Percentiles rank a stretch among this genome's conserved stretches.
Conservation (phyloP, 2,797 vertebrate species). For the Halcyon badia region DNA sequence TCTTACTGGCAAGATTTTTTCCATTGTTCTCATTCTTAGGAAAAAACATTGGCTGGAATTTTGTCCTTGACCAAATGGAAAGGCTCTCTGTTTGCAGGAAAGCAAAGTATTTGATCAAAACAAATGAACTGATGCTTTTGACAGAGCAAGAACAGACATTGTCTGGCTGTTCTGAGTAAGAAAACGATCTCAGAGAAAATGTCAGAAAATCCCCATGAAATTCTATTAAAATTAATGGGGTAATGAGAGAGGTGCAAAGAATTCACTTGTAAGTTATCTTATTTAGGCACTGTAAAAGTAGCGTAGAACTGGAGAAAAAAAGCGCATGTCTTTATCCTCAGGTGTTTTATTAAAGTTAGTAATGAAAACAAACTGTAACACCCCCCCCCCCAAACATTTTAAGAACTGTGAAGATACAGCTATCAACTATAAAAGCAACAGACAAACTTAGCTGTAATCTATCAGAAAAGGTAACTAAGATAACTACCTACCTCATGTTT, state of each 20-base stretch:
- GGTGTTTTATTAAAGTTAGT: neutral
- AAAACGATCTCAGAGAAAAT: neutral
- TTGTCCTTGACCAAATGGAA: conserved; percentile 38
- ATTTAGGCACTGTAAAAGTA: neutral
- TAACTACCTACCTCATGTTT: neutral
- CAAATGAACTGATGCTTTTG: conserved; percentile 13
- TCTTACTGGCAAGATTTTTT: conserved; percentile 39
- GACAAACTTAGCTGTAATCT: neutral
- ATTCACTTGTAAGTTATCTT: neutral
- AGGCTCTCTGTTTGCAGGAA: conserved; percentile 4
- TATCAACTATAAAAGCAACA: neutral
- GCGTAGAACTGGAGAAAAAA: neutral
- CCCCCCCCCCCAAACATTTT: neutral
- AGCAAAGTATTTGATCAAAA: conserved; percentile 29
- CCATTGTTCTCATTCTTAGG: conserved; percentile 35
- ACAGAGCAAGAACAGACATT: neutral
- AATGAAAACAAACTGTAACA: neutral
- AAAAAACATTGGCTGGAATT: conserved; percentile 16
- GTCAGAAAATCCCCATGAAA: neutral
- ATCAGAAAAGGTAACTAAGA: neutral
- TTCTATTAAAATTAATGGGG: neutral
- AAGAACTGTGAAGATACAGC: neutral
- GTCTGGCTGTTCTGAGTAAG: neutral
- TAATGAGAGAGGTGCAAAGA: neutral
- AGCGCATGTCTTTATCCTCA: neutral